These are phyloP conservation scores for Enoplosus armatus DNA, from an alignment of 2,797 vertebrate genomes.

Conservation along the genomic window DNA sequence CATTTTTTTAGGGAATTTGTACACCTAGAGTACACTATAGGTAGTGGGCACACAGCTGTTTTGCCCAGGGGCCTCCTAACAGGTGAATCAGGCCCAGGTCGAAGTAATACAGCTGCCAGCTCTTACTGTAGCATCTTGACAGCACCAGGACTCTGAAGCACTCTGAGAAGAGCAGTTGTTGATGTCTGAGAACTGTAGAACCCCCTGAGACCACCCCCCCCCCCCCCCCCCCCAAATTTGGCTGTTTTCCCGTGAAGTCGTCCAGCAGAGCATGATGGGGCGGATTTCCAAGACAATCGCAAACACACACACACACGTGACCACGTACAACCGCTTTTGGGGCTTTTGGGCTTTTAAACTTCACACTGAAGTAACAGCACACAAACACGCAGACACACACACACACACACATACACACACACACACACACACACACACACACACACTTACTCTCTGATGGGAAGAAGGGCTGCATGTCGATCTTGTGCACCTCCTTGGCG, in stretches of 20 bases:
- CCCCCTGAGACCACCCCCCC: too few relatives aligned
- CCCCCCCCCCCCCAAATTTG: too few relatives aligned
- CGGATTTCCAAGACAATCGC: conserved; percentile 58
- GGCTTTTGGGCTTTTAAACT: not conserved
- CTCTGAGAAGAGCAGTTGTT: conserved; percentile 11
- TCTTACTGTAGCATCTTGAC: too few relatives aligned
- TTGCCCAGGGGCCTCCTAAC: too few relatives aligned
- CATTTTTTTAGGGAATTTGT: too few relatives aligned
- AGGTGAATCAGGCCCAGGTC: too few relatives aligned
- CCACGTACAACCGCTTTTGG: not conserved
- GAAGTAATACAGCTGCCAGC: too few relatives aligned
- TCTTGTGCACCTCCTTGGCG: conserved; percentile 97
- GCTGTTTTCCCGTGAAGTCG: not conserved
- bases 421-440: not conserved
- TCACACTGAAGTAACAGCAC: not conserved
- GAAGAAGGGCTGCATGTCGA: conserved; percentile 92
- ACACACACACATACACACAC: not conserved
- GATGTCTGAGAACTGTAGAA: conserved; percentile 1
- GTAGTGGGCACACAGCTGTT: too few relatives aligned
- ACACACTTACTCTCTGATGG: conserved; percentile 92
- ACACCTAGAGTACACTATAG: too few relatives aligned
- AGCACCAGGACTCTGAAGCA: too few relatives aligned
- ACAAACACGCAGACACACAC: not conserved
- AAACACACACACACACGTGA: conserved; percentile 58
- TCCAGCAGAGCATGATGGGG: conserved; percentile 29